Base-by-base conservation (phyloP, 2,888 invertebrate species). In the Microctonus hyperodae region DNA sequence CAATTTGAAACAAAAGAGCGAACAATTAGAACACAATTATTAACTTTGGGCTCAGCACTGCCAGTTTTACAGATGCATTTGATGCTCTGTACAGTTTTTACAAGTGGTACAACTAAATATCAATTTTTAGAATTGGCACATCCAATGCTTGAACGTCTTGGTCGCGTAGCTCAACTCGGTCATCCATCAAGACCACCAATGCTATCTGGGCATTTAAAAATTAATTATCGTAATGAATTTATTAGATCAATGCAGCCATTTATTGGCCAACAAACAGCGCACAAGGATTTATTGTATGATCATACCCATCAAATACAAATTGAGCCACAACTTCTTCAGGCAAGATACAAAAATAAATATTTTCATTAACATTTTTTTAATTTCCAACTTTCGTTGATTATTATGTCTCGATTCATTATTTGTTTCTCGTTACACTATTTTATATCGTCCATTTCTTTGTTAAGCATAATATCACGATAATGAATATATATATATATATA, bases 51-150 rank as follows among this genome's bases (percentile, higher is more conserved):
- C 33, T 88, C 88, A 50, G 88, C 90, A 10, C 85, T 91, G 79
- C 91, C 91, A 1, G 89, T 91, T 22, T 85, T 92, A 25, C 90
- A 91, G 76, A 86, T 90, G 69, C 91, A 92, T 76, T 85, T 92
- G 31, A 88, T 91, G 74, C 85, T 91, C 64, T 90, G 91, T 79
- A 89, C 91, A 64, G 89, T 90, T 6, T 91, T 92, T 80, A 90
- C 89, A 40, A 88, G 89, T 64, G 88, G 90, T 10, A 91, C 92
- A 2, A 91, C 90, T 74, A 91, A 91, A 79, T 90, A 90, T 78
- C 92, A 92, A 79, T 91, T 92, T 80, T 86, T 92, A 57, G 91
- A 91, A 77, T 83, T 91, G 66, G 90, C 89, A 22, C 90, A 89
- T 76, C 88, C 88, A 3, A 86, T 91, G 83, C 88, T 91, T 76